Conservation (phyloP, 1,140 invertebrate genomes). For the Leptonema lineaticorne region DNA sequence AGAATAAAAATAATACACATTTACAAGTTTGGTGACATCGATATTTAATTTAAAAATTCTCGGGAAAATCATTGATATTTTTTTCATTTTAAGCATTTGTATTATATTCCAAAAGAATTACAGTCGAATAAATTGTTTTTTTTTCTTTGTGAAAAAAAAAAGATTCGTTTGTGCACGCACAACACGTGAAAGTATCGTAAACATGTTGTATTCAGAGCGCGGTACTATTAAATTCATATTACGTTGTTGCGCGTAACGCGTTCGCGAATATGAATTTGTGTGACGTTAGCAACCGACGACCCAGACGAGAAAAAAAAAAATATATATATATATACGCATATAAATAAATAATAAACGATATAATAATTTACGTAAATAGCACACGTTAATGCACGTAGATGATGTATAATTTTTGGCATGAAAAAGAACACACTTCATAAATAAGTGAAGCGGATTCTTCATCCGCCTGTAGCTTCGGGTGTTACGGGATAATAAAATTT, state of each 20-base stretch:
- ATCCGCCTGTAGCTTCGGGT: slow-evolving; percentile 23
- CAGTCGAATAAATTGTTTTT: no score
- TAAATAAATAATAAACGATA: no score
- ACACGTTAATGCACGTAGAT: slow-evolving; percentile 4
- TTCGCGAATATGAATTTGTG: slow-evolving; percentile 12
- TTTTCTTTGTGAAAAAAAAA: no score
- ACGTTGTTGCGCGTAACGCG: slow-evolving; percentile 2
- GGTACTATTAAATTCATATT: slow-evolving; percentile 15
- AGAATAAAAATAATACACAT: no score
- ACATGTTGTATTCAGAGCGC: background rate
- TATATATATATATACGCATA: no score
- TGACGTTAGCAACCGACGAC: slow-evolving; percentile 3
- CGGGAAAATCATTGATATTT: no score
- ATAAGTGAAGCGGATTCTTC: slow-evolving; percentile 24
- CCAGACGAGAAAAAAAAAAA: slow-evolving; percentile 9
- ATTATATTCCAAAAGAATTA: no score
- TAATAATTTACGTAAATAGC: background rate
- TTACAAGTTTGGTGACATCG: no score
- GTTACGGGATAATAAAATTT: slow-evolving; percentile 27
- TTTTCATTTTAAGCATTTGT: no score
- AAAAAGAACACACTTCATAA: slow-evolving; percentile 23
- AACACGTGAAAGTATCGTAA: no score
- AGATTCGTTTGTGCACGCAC: no score
- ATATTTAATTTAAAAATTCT: no score
- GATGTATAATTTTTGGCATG: slow-evolving; percentile 26